These are phyloP conservation scores for Ivindomyrus marchei DNA, from an alignment of 2,113 vertebrate species.

Conservation along the genomic window DNA sequence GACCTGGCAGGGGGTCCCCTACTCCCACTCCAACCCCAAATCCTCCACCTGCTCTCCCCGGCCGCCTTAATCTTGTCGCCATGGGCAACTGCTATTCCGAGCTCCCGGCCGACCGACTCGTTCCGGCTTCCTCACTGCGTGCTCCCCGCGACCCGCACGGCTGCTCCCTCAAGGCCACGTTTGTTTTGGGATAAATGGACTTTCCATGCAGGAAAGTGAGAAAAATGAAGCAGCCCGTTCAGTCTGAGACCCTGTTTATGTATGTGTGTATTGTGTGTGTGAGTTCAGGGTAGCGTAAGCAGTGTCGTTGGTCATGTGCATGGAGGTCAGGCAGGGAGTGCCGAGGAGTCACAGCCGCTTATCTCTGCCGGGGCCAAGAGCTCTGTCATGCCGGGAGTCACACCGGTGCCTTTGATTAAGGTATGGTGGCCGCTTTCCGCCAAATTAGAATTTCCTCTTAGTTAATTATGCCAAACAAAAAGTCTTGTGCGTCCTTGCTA, in stretches of 20 bases:
- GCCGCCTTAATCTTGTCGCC: slow-evolving; percentile 20
- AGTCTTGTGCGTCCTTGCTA: slow-evolving; percentile 6
- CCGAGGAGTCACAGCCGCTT: not conserved
- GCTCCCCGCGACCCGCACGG: not conserved
- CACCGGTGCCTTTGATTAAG: not conserved
- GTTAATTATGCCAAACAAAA: slow-evolving; percentile 28
- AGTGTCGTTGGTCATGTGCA: not conserved
- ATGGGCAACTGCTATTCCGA: slow-evolving; percentile 15
- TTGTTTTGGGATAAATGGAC: not conserved
- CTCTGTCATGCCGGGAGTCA: not conserved
- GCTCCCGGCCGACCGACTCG: not conserved
- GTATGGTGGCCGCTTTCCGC: not conserved
- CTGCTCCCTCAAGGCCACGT: not conserved
- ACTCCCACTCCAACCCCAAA: slow-evolving; percentile 21
- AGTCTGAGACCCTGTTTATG: not conserved
- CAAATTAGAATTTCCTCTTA: not conserved
- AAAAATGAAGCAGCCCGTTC: not conserved
- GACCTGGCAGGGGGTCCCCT: slow-evolving; percentile 32
- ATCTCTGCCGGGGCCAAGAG: not conserved
- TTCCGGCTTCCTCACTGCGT: not conserved
- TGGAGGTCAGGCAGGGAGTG: not conserved
- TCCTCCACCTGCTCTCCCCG: slow-evolving; percentile 23
- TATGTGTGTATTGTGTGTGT: not conserved
- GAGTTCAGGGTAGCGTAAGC: not conserved
- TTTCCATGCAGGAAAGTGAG: not conserved